These are phyloP conservation scores for Isaurus tuberculatus DNA, from an alignment of 92 coral and sea anemone species.

Conservation along the genomic window DNA sequence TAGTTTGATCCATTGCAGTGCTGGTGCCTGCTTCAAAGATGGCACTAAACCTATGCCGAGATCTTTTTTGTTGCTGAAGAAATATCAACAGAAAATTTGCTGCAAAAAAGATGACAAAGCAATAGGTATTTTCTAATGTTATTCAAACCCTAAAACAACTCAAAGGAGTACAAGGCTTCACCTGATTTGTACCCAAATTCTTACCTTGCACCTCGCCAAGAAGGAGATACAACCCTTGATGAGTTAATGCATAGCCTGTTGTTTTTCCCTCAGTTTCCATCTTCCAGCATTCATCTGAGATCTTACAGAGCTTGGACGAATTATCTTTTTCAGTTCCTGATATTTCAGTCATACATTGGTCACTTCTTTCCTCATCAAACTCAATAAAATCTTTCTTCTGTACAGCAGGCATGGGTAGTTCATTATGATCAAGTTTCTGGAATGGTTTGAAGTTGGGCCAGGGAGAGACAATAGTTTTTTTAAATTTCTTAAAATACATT, in stretches of 20 bases:
- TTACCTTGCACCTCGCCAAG: conserved; percentile 85
- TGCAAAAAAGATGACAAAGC: too few relatives aligned
- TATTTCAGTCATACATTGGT: conserved; percentile 73
- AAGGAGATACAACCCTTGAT: conserved; percentile 79
- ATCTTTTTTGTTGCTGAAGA: too few relatives aligned
- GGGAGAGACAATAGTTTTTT: conserved; percentile 68
- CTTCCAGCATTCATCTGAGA: conserved; percentile 77
- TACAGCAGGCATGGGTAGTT: conserved; percentile 48
- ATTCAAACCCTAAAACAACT: too few relatives aligned
- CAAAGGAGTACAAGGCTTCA: too few relatives aligned
- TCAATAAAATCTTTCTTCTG: conserved; percentile 62
- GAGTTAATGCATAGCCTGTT: conserved; percentile 78
- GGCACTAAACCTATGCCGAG: too few relatives aligned
- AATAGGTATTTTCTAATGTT: too few relatives aligned
- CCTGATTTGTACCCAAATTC: too few relatives aligned
- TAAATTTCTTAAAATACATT: conserved; percentile 70
- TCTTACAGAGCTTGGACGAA: conserved; percentile 55
- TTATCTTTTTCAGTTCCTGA: conserved; percentile 68
- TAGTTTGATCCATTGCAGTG: too few relatives aligned
- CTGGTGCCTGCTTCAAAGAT: too few relatives aligned
- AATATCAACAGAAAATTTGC: too few relatives aligned
- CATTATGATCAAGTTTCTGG: conserved; percentile 50
- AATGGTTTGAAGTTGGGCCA: conserved; percentile 84
- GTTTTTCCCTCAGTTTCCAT: conserved; percentile 74
- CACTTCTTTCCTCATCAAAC: conserved; percentile 81